Evolutionary conservation across 1,140 invertebrate species (phyloP).

Genomic region (Eciton burchellii): DNA sequence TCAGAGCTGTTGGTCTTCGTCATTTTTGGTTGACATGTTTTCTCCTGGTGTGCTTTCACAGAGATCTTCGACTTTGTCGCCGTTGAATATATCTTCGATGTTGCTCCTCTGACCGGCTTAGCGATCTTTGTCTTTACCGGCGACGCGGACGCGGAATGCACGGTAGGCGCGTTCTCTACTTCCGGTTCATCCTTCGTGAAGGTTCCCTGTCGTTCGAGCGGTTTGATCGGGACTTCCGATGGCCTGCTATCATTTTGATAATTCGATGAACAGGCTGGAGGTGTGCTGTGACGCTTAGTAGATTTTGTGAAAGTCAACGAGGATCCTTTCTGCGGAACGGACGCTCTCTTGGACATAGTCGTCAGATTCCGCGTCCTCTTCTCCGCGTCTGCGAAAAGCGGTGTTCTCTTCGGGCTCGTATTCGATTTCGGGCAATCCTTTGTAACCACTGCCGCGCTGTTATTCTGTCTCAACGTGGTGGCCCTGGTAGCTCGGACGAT

Average conservation of each 20-base stretch:
- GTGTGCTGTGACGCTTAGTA: conserved; percentile 78
- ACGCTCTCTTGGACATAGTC: conserved; percentile 72
- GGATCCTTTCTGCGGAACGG: conserved; percentile 78
- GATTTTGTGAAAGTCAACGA: conserved; percentile 71
- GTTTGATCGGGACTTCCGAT: conserved; percentile 76
- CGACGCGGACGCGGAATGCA: conserved; percentile 75
- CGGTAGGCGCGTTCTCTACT: conserved; percentile 82
- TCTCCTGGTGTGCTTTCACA: conserved; percentile 67
- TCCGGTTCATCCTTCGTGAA: conserved; percentile 93
- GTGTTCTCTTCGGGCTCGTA: conserved; percentile 68
- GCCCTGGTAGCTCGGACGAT: conserved; percentile 81
- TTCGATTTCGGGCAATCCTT: conserved; percentile 72
- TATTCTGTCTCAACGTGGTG: conserved; percentile 80
- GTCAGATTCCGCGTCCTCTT: conserved; percentile 32
- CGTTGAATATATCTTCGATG: conserved; percentile 67
- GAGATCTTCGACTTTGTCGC: conserved; percentile 73
- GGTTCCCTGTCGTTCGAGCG: conserved; percentile 92
- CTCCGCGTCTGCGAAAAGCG: conserved; percentile 30
- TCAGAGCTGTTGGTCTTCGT: conserved; percentile 79
- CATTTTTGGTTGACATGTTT: conserved; percentile 73
- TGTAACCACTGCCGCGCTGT: conserved; percentile 40
- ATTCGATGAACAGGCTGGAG: conserved; percentile 66
- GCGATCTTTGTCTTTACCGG: conserved; percentile 81
- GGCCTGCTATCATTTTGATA: conserved; percentile 59
- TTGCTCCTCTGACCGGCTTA: conserved; percentile 73